Conservation (phyloP, 2,113 vertebrate genomes). For the Orycteropus afer region DNA sequence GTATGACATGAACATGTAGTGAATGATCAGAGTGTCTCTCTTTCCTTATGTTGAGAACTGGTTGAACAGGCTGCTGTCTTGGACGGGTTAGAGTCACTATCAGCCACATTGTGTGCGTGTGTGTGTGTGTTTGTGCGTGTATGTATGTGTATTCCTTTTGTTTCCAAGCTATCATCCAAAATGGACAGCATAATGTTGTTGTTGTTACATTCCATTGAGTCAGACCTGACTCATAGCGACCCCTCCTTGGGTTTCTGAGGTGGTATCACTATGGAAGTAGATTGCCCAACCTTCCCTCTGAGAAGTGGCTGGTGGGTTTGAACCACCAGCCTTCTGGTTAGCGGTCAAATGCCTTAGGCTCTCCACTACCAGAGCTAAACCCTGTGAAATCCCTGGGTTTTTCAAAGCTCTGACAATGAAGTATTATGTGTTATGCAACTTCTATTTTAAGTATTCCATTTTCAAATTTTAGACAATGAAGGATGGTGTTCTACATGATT, state of each 20-base stretch:
- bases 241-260: too few relatives aligned
- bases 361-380: slow-evolving; percentile 4
- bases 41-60: neutral
- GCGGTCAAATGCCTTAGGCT: too few relatives aligned
- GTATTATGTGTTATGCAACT: too few relatives aligned
- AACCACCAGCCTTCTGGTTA: too few relatives aligned
- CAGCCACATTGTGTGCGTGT: neutral
- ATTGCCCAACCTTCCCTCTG: too few relatives aligned
- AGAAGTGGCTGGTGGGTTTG: too few relatives aligned
- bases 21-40: neutral
- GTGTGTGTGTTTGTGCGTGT: neutral
- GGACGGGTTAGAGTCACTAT: neutral
- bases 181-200: neutral
- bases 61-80: neutral
- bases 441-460: too few relatives aligned
- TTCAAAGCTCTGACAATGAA: slow-evolving; percentile 34
- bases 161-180: slow-evolving; percentile 36
- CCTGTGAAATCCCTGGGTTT: neutral
- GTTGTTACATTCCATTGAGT: too few relatives aligned
- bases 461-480: neutral
- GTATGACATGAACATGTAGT: neutral
- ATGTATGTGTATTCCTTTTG: neutral
- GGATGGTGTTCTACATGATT: neutral
- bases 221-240: too few relatives aligned
- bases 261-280: too few relatives aligned